Base-by-base conservation (phyloP, 64 coral and sea anemone genomes). In the Hydrozoanthus tunicans region DNA sequence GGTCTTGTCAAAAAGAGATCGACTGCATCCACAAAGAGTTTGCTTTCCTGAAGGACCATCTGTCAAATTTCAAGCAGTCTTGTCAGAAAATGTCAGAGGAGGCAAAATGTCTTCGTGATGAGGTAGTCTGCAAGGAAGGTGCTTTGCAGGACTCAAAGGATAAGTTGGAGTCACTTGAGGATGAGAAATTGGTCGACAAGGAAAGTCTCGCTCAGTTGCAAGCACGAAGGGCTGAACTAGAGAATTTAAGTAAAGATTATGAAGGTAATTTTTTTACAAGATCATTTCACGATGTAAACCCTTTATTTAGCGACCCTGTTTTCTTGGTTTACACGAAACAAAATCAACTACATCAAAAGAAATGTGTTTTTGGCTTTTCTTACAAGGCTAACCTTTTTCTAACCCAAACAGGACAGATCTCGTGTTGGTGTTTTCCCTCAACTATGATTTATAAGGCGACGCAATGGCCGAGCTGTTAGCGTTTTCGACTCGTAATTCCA, bases 1-100 rank as follows among this genome's bases (percentile, higher is more conserved):
- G 91, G n/a, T 67, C 67, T 25, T 96, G 92, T 55, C 92, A 96
- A 9, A 80, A 89, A 81, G 92, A 96, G 55, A 86, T 96, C 1
- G 95, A 96, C 78, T 94, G 85, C 77, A 90, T 96, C 27, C 84
- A 96, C 59, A 93, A 90, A 51, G 95, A 96, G 23, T 96, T 96
- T n/a, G 90, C 92, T 11, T 81, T 89, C 20, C 72, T 96, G 20
- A 91, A 88, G 17, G 93, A 91, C 25, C 92, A 96, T 8, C 27
- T 96, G 32, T 75, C 73, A 14, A 94, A 70, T 11, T 94, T 96
- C 59, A 91, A 91, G 7, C 73, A 86, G 3, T 89, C 90, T 58
- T 94, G 89, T 57, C 83, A 84, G 43, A 93, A 83, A 53, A 78
- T 91, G 3, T 81, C 89, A 11, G 92, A 96, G 51, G 95, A 96